Percentiles rank a stretch among this genome's conserved stretches.
Evolutionary conservation across 2,797 vertebrate species (phyloP).

Genomic region (Acanthopagrus latus): DNA sequence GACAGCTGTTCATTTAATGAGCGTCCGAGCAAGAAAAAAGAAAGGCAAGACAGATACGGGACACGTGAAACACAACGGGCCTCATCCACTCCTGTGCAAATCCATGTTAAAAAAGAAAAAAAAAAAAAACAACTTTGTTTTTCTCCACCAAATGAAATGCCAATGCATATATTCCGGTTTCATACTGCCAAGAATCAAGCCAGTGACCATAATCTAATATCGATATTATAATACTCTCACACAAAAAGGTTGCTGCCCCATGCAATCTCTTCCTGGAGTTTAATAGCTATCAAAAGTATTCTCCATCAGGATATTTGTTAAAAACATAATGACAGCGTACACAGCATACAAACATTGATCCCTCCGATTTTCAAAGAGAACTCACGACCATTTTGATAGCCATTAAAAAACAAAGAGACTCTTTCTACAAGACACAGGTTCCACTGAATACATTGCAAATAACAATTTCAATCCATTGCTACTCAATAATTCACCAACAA

Average conservation of each 20-base stretch:
- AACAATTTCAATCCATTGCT: conserved; percentile 80
- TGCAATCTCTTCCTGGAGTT: conserved; percentile 76
- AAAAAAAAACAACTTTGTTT: conserved; percentile 22
- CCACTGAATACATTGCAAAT: conserved; percentile 78
- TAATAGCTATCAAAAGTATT: conserved; percentile 86
- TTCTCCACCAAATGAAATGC: conserved; percentile 44
- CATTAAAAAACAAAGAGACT: conserved; percentile 81
- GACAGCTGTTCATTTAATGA: conserved; percentile 70
- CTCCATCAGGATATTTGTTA: conserved; percentile 59
- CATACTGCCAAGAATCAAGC: conserved; percentile 58
- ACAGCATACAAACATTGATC: conserved; percentile 73
- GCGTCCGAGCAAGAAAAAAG: conserved; percentile 37
- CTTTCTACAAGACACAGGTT: conserved; percentile 81
- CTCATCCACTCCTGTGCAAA: conserved; percentile 78
- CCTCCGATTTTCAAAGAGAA: conserved; percentile 60
- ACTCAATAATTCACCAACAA: conserved; percentile 85
- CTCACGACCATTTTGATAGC: conserved; percentile 83
- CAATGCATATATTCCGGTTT: conserved; percentile 70
- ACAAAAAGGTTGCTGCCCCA: conserved; percentile 48
- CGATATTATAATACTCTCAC: conserved; percentile 56
- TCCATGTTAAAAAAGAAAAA: conserved; percentile 44
- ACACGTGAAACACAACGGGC: conserved; percentile 55
- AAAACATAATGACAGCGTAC: conserved; percentile 66
- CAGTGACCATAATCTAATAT: conserved; percentile 58
- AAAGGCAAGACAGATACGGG: conserved; percentile 56